These are phyloP conservation scores for Centrocercus urophasianus DNA, from an alignment of 2,113 vertebrate species.

Conservation along the genomic window DNA sequence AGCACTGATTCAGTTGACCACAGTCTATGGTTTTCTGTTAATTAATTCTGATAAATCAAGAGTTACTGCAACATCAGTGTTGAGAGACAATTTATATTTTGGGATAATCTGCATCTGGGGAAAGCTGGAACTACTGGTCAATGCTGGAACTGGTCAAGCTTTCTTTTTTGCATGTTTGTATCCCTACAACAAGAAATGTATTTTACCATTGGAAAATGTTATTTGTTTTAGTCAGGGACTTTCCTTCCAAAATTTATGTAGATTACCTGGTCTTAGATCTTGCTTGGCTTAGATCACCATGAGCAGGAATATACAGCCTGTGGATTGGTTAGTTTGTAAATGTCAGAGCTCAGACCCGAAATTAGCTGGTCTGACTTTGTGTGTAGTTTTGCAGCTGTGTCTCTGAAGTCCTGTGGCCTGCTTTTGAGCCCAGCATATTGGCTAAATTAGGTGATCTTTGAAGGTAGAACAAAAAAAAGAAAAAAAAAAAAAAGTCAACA, in stretches of 20 bases:
- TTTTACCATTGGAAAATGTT: neutral
- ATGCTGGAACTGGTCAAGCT: neutral
- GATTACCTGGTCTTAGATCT: neutral
- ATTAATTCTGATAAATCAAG: conserved; percentile 21
- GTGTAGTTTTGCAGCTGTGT: neutral
- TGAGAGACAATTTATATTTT: neutral
- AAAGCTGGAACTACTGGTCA: neutral
- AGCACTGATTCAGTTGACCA: neutral
- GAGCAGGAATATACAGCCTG: neutral
- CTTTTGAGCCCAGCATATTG: neutral
- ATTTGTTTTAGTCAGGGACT: neutral
- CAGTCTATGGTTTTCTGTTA: neutral
- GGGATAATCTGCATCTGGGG: neutral
- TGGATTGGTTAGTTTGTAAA: neutral
- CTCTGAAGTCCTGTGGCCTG: neutral
- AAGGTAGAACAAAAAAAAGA: neutral
- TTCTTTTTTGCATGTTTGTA: neutral
- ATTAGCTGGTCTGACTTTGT: neutral
- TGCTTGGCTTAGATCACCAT: neutral
- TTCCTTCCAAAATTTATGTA: neutral
- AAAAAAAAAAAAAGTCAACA: accelerated
- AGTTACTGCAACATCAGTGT: neutral
- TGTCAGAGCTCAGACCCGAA: neutral
- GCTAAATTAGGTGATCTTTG: neutral
- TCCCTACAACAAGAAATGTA: neutral